A percentile compares a stretch with the other conserved stretches of the same genome.
These are phyloP conservation scores for Hipposideros larvatus DNA, from an alignment of 2,797 vertebrate genomes.

Conservation along the genomic window DNA sequence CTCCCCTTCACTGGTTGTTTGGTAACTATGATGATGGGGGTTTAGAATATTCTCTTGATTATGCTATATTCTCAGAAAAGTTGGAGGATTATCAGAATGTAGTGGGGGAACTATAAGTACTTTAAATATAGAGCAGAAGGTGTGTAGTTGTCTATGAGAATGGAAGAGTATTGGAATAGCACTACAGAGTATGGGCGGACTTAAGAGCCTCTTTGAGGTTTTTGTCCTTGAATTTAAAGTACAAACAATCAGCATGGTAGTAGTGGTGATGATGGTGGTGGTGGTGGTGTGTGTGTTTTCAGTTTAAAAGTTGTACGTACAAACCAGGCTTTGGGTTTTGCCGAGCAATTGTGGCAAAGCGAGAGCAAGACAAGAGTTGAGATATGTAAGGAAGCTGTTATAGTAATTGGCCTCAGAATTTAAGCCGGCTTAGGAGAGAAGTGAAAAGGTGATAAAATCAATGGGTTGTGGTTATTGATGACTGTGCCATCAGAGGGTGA, in stretches of 20 bases:
- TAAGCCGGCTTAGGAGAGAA: not conserved
- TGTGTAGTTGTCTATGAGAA: not conserved
- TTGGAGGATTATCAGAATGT: not conserved
- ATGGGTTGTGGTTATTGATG: conserved; percentile 28
- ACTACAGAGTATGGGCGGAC: not conserved
- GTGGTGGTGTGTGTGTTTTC: not conserved
- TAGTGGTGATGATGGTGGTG: not conserved
- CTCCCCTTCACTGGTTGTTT: not conserved
- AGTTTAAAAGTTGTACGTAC: not conserved
- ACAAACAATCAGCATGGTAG: not conserved
- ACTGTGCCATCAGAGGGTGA: not conserved
- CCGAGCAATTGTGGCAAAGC: not conserved
- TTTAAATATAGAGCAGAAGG: not conserved
- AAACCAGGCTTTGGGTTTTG: not conserved
- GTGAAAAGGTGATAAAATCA: conserved; percentile 18
- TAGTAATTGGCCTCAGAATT: not conserved
- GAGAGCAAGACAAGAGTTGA: not conserved
- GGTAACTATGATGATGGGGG: not conserved
- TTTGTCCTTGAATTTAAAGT: not conserved
- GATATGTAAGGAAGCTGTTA: not conserved
- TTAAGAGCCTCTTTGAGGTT: not conserved
- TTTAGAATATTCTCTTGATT: not conserved
- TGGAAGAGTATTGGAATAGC: not conserved
- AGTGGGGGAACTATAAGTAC: not conserved
- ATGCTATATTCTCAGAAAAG: not conserved